phyloP scores from a whole-genome alignment of 2,113 vertebrate genomes.

The Orthochromis indermauri region DNA sequence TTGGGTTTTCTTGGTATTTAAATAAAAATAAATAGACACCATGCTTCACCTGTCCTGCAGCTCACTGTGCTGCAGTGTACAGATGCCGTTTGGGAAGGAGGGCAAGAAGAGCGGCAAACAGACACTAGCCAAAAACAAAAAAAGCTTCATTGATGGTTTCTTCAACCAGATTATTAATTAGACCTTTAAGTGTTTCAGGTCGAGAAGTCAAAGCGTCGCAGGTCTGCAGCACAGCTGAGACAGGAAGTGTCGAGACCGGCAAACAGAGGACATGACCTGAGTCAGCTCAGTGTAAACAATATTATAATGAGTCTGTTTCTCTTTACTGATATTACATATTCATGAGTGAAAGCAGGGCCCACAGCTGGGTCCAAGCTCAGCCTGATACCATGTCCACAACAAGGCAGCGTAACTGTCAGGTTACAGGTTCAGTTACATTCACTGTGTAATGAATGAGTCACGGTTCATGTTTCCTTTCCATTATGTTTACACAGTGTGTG shows the following conservation, averaged over 20 bases:
- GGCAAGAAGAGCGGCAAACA: accelerated
- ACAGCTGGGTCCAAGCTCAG: background rate
- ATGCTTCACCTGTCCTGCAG: background rate
- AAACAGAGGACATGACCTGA: background rate
- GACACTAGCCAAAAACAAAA: background rate
- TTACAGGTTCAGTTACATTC: background rate
- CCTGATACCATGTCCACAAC: background rate
- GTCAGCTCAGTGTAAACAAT: background rate
- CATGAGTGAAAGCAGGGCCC: background rate
- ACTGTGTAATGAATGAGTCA: background rate
- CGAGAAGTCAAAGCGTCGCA: background rate
- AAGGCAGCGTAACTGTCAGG: background rate
- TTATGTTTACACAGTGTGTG: background rate
- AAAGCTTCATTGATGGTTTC: background rate
- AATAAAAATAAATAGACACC: background rate
- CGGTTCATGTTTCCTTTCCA: background rate
- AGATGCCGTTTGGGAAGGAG: background rate
- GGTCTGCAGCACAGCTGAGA: background rate
- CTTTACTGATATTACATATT: background rate
- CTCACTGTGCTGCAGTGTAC: background rate
- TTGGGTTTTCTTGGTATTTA: background rate
- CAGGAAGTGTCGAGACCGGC: background rate
- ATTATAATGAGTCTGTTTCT: background rate
- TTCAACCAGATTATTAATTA: background rate
- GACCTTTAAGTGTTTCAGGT: background rate